Evolutionary conservation across 2,888 invertebrate genomes (phyloP).

Genomic region (Platycheirus rosarum): DNA sequence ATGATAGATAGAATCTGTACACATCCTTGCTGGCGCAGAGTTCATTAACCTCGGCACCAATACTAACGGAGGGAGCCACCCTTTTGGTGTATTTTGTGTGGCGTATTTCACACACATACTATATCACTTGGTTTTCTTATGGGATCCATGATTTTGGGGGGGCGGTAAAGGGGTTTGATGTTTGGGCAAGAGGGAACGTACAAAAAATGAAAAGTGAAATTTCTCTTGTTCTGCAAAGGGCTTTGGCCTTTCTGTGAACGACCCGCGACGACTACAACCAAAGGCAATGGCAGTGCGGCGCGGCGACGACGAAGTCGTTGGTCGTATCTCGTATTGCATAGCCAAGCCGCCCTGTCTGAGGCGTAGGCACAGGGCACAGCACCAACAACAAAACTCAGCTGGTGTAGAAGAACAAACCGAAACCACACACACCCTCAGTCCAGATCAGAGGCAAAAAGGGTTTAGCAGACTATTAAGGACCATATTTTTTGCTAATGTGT

Average conservation of each 20-base stretch:
- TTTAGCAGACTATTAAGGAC: slow-evolving; percentile 54
- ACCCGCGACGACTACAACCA: slow-evolving; percentile 54
- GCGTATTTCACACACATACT: slow-evolving; percentile 26
- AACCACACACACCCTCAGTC: slow-evolving; percentile 34
- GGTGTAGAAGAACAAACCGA: slow-evolving; percentile 40
- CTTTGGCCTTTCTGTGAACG: slow-evolving; percentile 74
- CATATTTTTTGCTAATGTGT: slow-evolving; percentile 48
- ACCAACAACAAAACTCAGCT: slow-evolving; percentile 69
- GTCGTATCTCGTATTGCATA: slow-evolving; percentile 31
- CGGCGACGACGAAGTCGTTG: slow-evolving; percentile 75
- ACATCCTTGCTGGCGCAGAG: slow-evolving; percentile 66
- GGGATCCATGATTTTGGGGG: slow-evolving; percentile 33
- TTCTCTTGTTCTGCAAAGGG: slow-evolving; percentile 76
- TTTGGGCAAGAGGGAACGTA: slow-evolving; percentile 46
- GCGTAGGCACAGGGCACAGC: slow-evolving; percentile 38
- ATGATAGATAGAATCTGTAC: slow-evolving; percentile 63
- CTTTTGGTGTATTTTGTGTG: slow-evolving; percentile 50
- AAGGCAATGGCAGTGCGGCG: slow-evolving; percentile 73
- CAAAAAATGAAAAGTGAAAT: slow-evolving; percentile 82
- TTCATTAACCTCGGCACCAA: slow-evolving; percentile 69
- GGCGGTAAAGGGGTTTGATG: neutral
- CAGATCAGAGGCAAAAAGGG: slow-evolving; percentile 46
- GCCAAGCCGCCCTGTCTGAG: slow-evolving; percentile 63
- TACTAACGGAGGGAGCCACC: slow-evolving; percentile 29
- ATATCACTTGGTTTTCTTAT: slow-evolving; percentile 46